Percentiles rank a stretch among this genome's conserved stretches.
These are phyloP conservation scores for Colostygia pectinataria DNA, from an alignment of 2,888 invertebrate genomes.

Conservation along the genomic window DNA sequence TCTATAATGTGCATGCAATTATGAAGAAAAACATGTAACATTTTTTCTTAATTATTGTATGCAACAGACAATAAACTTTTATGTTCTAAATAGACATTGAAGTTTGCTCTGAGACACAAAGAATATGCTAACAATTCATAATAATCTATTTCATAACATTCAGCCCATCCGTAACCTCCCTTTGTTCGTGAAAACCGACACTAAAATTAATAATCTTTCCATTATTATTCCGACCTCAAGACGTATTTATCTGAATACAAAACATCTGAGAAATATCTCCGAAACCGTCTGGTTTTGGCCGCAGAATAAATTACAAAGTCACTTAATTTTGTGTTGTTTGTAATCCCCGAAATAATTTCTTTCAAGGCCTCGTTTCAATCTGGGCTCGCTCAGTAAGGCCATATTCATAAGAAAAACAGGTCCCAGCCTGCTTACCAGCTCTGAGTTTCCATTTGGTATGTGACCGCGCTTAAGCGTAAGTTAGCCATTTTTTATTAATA, in stretches of 20 bases:
- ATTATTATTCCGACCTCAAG: slow-evolving; percentile 47
- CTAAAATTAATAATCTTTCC: slow-evolving; percentile 45
- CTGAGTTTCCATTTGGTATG: no score
- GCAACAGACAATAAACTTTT: no score
- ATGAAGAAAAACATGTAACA: no score
- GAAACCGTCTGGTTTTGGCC: slow-evolving; percentile 49
- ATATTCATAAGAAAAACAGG: neutral
- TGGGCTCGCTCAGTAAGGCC: slow-evolving; percentile 40
- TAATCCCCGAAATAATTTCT: slow-evolving; percentile 60
- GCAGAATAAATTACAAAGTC: slow-evolving; percentile 61
- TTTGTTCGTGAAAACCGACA: slow-evolving; percentile 29
- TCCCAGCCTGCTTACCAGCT: no score
- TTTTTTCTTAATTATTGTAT: no score
- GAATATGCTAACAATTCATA: no score
- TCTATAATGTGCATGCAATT: no score
- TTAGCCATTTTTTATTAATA: no score
- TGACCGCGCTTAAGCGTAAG: no score
- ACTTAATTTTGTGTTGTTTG: slow-evolving; percentile 61
- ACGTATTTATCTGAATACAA: slow-evolving; percentile 52
- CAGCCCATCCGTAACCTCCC: slow-evolving; percentile 1
- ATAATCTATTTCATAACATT: slow-evolving; percentile 13
- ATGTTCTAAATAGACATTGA: no score
- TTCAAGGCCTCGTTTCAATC: slow-evolving; percentile 57
- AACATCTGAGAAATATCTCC: slow-evolving; percentile 54
- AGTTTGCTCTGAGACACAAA: no score